phyloP scores from a whole-genome alignment of 2,113 vertebrate species.

The Phaethornis superciliosus region DNA sequence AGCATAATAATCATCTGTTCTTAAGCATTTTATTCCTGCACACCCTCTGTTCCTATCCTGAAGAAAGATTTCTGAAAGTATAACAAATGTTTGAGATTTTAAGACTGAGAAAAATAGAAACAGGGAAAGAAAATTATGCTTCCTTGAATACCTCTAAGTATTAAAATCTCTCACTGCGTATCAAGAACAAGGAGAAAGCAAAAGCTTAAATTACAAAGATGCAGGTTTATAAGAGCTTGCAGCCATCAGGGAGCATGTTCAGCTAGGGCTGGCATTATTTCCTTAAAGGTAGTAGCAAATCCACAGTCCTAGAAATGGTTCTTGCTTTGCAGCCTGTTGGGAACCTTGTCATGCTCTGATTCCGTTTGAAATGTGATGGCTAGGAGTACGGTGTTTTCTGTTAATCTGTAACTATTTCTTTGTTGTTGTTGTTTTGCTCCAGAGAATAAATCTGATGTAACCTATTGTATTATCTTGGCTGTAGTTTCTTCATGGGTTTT shows the following conservation, averaged over 20 bases:
- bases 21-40: not conserved
- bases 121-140: not conserved
- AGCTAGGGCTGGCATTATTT: not conserved
- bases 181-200: not conserved
- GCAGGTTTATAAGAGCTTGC: not conserved
- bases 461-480: not conserved
- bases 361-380: not conserved
- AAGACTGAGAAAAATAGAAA: not conserved
- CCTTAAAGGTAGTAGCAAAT: not conserved
- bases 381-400: not conserved
- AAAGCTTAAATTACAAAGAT: not conserved
- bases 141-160: not conserved
- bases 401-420: not conserved
- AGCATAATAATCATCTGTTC: not conserved
- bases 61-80: not conserved
- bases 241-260: not conserved
- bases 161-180: not conserved
- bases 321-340: not conserved
- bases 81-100: not conserved
- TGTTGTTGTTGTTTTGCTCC: no score
- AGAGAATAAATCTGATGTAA: not conserved
- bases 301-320: not conserved
- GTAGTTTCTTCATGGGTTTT: not conserved
- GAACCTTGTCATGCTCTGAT: not conserved
- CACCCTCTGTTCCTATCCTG: not conserved